Conservation (phyloP, 2,888 invertebrate species). For the Idaea aversata region DNA sequence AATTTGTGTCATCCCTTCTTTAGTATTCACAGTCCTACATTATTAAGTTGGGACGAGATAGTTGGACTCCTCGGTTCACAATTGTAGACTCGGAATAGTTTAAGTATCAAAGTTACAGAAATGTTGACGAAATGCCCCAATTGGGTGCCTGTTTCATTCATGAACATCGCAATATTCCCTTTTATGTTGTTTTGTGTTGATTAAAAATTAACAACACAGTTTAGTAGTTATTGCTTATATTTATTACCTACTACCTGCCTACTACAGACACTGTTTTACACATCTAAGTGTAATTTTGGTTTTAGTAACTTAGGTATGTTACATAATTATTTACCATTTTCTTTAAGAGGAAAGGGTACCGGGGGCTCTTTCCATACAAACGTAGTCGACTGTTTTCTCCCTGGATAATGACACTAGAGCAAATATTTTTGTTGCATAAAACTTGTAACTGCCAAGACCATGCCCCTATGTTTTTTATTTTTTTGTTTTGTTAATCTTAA, state of each 20-base stretch:
- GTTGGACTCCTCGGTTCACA: slow-evolving; percentile 8
- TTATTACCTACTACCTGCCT: not conserved
- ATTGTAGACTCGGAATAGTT: not conserved
- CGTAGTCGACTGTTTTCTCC: too few species aligned
- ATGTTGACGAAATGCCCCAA: not conserved
- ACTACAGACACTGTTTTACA: too few species aligned
- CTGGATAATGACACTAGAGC: too few species aligned
- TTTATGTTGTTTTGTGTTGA: not conserved
- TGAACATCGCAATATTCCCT: not conserved
- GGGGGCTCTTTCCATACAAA: too few species aligned
- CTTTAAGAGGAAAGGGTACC: too few species aligned
- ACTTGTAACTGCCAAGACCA: too few species aligned
- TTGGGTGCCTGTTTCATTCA: slow-evolving; percentile 1
- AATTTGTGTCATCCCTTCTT: slow-evolving; percentile 40
- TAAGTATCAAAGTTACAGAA: not conserved
- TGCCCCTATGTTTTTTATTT: too few species aligned
- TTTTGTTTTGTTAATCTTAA: too few species aligned
- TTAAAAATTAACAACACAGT: not conserved
- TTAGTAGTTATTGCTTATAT: not conserved
- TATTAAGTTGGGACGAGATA: slow-evolving; percentile 22
- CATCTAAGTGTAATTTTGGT: too few species aligned
- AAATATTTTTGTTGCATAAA: too few species aligned
- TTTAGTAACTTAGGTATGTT: too few species aligned
- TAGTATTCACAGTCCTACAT: slow-evolving; percentile 34
- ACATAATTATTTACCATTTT: too few species aligned